These are phyloP conservation scores for Thelaira solivaga DNA, from an alignment of 2,888 invertebrate genomes.

Conservation along the genomic window DNA sequence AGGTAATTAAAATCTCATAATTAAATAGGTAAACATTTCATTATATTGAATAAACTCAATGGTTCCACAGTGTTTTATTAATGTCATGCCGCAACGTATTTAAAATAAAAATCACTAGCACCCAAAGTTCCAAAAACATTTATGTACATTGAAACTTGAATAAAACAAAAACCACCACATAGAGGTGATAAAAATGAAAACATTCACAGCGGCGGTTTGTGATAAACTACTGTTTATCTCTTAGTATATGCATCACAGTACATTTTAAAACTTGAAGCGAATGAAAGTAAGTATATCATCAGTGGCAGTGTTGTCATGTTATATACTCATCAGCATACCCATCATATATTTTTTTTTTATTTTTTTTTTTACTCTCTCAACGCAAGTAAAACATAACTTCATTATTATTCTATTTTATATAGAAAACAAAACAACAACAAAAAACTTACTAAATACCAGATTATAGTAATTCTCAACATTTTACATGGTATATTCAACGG, in stretches of 20 bases:
- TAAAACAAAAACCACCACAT: constrained; percentile 40
- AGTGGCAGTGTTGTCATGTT: constrained; percentile 33
- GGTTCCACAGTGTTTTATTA: constrained; percentile 17
- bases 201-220: background rate
- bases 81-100: background rate
- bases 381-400: constrained; percentile 13
- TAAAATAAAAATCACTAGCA: constrained; percentile 13
- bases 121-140: constrained; percentile 7
- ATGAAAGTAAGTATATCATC: constrained; percentile 2
- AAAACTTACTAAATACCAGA: background rate
- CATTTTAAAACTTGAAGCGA: background rate
- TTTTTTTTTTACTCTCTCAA: no score
- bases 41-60: background rate
- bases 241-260: background rate
- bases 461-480: background rate
- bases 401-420: no score
- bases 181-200: constrained; percentile 48
- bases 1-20: no score
- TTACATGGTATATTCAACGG: background rate
- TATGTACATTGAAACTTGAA: constrained; percentile 24
- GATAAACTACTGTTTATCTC: background rate
- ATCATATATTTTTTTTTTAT: no score
- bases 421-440: background rate
- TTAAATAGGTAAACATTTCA: no score
- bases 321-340: constrained; percentile 38